These are phyloP conservation scores for Bombycilla garrulus DNA, from an alignment of 2,113 vertebrate species.

Conservation along the genomic window DNA sequence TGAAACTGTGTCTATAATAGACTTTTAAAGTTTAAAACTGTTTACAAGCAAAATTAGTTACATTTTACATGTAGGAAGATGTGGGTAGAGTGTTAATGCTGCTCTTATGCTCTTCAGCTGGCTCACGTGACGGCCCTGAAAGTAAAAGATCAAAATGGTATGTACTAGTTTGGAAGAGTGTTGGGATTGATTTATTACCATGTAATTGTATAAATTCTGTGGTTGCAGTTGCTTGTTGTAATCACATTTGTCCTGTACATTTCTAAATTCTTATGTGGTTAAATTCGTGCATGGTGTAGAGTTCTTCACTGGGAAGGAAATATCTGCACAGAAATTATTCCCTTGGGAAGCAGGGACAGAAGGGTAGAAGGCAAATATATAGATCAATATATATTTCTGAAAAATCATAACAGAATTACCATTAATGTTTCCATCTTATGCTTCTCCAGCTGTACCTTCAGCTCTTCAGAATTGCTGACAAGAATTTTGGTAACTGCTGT, in stretches of 20 bases:
- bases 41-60: neutral
- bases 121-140: conserved; percentile 86
- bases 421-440: neutral
- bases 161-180: neutral
- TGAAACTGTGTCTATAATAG: neutral
- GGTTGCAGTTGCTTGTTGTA: neutral
- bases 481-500: neutral
- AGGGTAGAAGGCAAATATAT: neutral
- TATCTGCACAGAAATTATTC: neutral
- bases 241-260: neutral
- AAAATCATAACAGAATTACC: neutral
- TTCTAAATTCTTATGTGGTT: neutral
- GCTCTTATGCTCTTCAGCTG: conserved; percentile 74
- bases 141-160: conserved; percentile 86
- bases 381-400: neutral
- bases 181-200: neutral
- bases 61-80: neutral
- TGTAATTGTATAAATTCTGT: neutral
- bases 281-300: neutral
- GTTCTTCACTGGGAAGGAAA: neutral
- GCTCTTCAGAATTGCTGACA: neutral
- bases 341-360: neutral
- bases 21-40: neutral
- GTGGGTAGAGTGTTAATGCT: neutral
- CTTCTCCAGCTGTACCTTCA: neutral